Evolutionary conservation across 2,797 vertebrate genomes (phyloP).

Genomic region (Notolepis coatsorum): DNA sequence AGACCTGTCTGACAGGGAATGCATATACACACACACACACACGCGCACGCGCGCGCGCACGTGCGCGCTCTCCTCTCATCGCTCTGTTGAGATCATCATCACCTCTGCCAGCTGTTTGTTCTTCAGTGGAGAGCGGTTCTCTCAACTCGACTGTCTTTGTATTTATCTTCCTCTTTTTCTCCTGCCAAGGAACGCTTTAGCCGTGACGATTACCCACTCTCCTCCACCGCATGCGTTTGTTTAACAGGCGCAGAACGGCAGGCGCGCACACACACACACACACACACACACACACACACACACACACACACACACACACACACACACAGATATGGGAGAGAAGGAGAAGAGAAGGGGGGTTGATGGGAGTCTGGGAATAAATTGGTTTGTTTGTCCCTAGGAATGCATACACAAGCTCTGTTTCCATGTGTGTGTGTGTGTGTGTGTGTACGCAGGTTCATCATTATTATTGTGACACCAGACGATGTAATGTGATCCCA

Average conservation of each 20-base stretch:
- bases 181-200: constrained; percentile 4
- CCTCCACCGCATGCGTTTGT: constrained; percentile 15
- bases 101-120: constrained; percentile 16
- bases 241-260: constrained; percentile 26
- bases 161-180: constrained; percentile 12
- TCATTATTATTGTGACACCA: not conserved
- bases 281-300: not conserved
- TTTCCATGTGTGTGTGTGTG: not conserved
- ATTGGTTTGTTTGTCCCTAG: constrained; percentile 39
- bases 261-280: not conserved
- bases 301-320: constrained; percentile 1
- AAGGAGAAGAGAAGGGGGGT: not conserved
- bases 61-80: not conserved
- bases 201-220: constrained; percentile 14
- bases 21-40: not conserved
- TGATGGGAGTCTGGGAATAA: constrained; percentile 32
- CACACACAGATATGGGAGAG: constrained; percentile 17
- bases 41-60: not conserved
- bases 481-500: not conserved
- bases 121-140: constrained; percentile 21
- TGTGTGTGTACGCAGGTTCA: not conserved
- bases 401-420: constrained; percentile 14
- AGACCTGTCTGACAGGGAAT: constrained; percentile 32
- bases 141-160: not conserved
- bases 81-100: not conserved